phyloP scores from a whole-genome alignment of 2,888 invertebrate genomes.

The Nephrotoma guestfalica region DNA sequence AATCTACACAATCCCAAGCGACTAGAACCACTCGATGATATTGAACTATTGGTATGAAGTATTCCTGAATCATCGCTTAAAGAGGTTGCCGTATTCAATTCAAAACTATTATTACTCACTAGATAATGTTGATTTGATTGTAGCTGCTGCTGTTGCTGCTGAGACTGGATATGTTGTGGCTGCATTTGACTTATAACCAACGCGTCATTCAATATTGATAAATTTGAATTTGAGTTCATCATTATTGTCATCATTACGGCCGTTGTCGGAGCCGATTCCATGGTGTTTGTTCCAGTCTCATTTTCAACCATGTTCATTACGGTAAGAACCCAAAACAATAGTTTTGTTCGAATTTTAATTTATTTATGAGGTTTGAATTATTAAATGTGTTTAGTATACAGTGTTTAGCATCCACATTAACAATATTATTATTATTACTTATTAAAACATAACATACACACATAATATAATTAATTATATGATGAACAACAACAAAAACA shows the following conservation, averaged over 20 bases:
- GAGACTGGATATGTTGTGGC: not conserved
- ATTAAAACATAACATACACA: not conserved
- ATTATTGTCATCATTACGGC: not conserved
- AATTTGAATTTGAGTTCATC: constrained; percentile 1
- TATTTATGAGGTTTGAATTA: not conserved
- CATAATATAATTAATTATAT: not conserved
- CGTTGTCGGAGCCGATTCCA: not conserved
- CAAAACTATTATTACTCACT: constrained; percentile 30
- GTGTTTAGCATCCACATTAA: not conserved
- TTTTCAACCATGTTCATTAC: not conserved
- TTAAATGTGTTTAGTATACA: not conserved
- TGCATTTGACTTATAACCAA: not conserved
- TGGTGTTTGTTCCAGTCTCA: not conserved
- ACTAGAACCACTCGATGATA: constrained; percentile 32
- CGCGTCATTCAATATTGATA: not conserved
- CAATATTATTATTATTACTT: not conserved
- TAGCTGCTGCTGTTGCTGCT: not conserved
- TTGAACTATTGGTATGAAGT: constrained; percentile 31
- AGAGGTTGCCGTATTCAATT: constrained; percentile 30
- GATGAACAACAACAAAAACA: not conserved
- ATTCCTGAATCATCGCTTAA: constrained; percentile 32
- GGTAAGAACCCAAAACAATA: not conserved
- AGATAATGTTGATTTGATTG: constrained; percentile 19
- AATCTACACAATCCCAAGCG: constrained; percentile 30
- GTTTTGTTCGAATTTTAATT: not conserved